A percentile compares a stretch with the other conserved stretches of the same genome.
These are phyloP conservation scores for Sceloporus undulatus DNA, from an alignment of 2,113 vertebrate genomes.

Conservation along the genomic window DNA sequence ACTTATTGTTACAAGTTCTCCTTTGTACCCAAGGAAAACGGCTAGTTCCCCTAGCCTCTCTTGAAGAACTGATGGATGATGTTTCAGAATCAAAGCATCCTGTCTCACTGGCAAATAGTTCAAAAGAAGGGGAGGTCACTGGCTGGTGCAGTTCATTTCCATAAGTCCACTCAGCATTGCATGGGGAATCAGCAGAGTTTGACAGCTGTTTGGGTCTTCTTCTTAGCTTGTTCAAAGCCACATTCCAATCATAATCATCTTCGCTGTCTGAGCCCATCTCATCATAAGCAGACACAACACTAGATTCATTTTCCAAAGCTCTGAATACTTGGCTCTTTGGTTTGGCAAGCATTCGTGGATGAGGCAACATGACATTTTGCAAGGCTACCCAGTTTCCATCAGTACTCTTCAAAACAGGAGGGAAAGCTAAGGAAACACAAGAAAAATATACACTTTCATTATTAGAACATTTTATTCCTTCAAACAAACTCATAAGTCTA, in stretches of 20 bases:
- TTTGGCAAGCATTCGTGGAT: slow-evolving; percentile 84
- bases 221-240: slow-evolving; percentile 75
- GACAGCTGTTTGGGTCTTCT: slow-evolving; percentile 75
- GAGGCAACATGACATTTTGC: slow-evolving; percentile 82
- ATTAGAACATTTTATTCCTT: background rate
- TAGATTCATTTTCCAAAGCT: slow-evolving; percentile 87
- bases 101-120: slow-evolving; percentile 87
- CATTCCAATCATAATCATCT: slow-evolving; percentile 81
- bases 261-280: slow-evolving; percentile 89
- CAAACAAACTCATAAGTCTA: background rate
- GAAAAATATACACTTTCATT: background rate
- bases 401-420: slow-evolving; percentile 86
- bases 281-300: slow-evolving; percentile 87
- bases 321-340: slow-evolving; percentile 87
- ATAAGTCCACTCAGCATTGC: slow-evolving; percentile 81
- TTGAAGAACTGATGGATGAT: slow-evolving; percentile 82
- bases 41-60: slow-evolving; percentile 69
- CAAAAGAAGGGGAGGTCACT: slow-evolving; percentile 84
- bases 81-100: slow-evolving; percentile 90
- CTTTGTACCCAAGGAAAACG: slow-evolving; percentile 76
- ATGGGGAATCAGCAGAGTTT: slow-evolving; percentile 79
- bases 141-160: slow-evolving; percentile 75
- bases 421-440: slow-evolving; percentile 46
- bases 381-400: slow-evolving; percentile 96
- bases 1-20: slow-evolving; percentile 71